A percentile compares a stretch with the other conserved stretches of the same genome.
These are phyloP conservation scores for Hypomesus transpacificus DNA, from an alignment of 2,113 vertebrate genomes.

Conservation along the genomic window DNA sequence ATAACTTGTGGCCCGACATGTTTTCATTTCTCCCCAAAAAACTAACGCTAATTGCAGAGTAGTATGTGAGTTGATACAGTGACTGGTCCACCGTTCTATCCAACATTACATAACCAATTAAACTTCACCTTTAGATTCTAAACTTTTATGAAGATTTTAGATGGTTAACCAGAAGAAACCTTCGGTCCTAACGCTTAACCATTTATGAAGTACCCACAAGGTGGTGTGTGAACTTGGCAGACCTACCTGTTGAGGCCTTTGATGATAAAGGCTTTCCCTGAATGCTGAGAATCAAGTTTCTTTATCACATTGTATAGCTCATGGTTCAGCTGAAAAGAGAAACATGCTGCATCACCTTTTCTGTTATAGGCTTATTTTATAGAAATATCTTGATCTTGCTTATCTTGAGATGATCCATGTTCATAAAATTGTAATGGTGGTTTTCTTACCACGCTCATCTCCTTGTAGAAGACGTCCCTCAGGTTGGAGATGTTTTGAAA, in stretches of 20 bases:
- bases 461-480: constrained; percentile 92
- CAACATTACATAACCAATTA: no score
- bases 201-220: not conserved
- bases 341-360: not conserved
- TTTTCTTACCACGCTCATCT: constrained; percentile 88
- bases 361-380: no score
- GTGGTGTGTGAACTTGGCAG: not conserved
- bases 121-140: no score
- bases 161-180: not conserved
- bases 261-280: constrained; percentile 85
- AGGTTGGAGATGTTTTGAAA: constrained; percentile 93
- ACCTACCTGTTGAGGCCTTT: constrained; percentile 77
- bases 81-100: no score
- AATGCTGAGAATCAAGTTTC: constrained; percentile 88
- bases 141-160: no score
- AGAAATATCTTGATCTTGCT: no score
- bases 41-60: no score
- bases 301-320: constrained; percentile 90
- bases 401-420: no score
- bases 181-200: not conserved
- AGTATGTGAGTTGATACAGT: no score
- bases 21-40: no score
- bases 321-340: constrained; percentile 70
- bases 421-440: no score
- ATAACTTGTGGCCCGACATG: no score